These are phyloP conservation scores for Paramisgurnus dabryanus DNA, from an alignment of 2,113 vertebrate species.

Conservation along the genomic window DNA sequence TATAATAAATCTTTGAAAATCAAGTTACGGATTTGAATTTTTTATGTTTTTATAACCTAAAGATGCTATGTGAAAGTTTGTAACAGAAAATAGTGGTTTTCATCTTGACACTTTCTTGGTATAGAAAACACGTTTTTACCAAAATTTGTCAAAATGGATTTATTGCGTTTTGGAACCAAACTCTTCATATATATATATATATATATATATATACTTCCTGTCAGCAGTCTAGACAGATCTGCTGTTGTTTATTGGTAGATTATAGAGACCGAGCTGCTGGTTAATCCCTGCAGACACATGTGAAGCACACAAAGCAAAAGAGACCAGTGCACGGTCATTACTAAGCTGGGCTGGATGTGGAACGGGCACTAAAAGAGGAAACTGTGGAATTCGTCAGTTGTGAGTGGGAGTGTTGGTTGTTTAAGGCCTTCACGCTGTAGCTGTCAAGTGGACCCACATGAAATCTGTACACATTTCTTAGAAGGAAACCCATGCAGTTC, in stretches of 20 bases:
- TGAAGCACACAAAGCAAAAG: not conserved
- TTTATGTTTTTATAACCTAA: too few species aligned
- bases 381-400: constrained; percentile 5
- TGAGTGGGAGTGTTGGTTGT: not conserved
- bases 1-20: too few species aligned
- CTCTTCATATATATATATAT: too few species aligned
- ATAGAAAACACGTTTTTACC: too few species aligned
- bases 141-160: too few species aligned
- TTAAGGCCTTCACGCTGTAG: not conserved
- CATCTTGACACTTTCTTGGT: too few species aligned
- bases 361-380: constrained; percentile 25
- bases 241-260: constrained; percentile 38
- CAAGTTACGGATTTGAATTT: too few species aligned
- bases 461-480: not conserved
- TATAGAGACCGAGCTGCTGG: constrained; percentile 27
- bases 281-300: constrained; percentile 31
- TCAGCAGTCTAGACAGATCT: constrained; percentile 20
- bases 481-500: too few species aligned
- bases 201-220: constrained; percentile 4
- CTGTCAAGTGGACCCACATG: not conserved
- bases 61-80: too few species aligned
- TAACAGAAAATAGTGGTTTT: too few species aligned
- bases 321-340: constrained; percentile 22
- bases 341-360: constrained; percentile 24
- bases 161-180: too few species aligned